Evolutionary conservation across 2,113 vertebrate species (phyloP), one percentile per base, ranked within the genome.

Genomic region (Serilophus lunatus): DNA sequence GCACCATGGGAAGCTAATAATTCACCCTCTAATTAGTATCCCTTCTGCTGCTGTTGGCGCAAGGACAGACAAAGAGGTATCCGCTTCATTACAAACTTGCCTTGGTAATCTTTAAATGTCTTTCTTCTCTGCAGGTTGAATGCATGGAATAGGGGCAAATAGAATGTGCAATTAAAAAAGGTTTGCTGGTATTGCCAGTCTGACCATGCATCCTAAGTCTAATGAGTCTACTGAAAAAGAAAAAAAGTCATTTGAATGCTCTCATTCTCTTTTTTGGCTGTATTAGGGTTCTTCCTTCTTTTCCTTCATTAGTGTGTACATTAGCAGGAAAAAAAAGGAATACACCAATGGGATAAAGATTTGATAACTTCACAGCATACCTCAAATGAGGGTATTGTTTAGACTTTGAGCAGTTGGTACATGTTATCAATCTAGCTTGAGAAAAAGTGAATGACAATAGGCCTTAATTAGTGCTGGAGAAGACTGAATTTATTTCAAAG

Each of bases 1-100:
- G 98, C 98, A 98, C 98, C 97, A 98, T 98, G 98, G 98, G 98
- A 98, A 98, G 97, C 98, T 97, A 98, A 98, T 98, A 98, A 98
- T 98, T 98, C 98, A 98, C 97, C 98, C 98, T 97, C 98, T 98
- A 98, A 98, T 98, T 98, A 98, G 98, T 97, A 96, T 97, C 98
- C 97, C 97, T 98, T 98, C 98, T 98, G 98, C 97, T 96, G 97
- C 97, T 97, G 96, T 96, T 97, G 97, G 97, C 91, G 29, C 97
- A 97, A 98, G 97, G 98, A 98, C 97, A 98, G 97, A 97, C 98
- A 98, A 97, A 98, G 98, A 98, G 97, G 96, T 95, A 97, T 94
- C 96, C 60, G 93, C 97, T 97, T 97, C 95, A 89, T 98, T 98
- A 97, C 97, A 96, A 97, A 97, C 98, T 96, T 75, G 96, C 96